These are phyloP conservation scores for Drosophila erecta DNA, from an alignment of 1,140 invertebrate genomes.

Conservation along the genomic window DNA sequence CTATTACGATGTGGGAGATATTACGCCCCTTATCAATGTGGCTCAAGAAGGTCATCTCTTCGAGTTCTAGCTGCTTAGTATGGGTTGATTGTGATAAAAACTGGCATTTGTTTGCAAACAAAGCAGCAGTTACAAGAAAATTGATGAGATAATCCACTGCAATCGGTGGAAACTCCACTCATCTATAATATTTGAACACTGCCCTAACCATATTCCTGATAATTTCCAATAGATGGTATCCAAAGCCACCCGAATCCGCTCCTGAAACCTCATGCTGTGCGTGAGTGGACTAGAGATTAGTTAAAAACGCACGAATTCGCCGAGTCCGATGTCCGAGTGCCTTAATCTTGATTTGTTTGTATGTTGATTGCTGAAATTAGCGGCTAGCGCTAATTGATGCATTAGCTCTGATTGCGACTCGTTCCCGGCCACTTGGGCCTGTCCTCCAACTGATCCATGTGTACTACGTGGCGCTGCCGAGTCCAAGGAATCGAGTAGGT, in stretches of 20 bases:
- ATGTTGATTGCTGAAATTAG: constrained; percentile 54
- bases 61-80: not conserved
- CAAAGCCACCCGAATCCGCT: constrained; percentile 1
- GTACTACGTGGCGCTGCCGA: constrained; percentile 14
- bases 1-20: not conserved
- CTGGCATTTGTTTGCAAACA: not conserved
- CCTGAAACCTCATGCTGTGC: constrained; percentile 36
- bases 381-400: constrained; percentile 46
- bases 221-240: not conserved
- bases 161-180: not conserved
- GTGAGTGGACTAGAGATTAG: constrained; percentile 40
- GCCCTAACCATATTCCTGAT: too few relatives aligned
- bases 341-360: constrained; percentile 53
- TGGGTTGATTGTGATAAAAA: not conserved
- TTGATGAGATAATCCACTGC: not conserved
- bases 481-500: not conserved
- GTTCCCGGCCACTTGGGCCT: constrained; percentile 19
- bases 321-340: constrained; percentile 33
- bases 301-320: constrained; percentile 32
- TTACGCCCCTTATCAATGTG: constrained; percentile 19
- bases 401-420: constrained; percentile 55
- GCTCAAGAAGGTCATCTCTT: constrained; percentile 13
- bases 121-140: not conserved
- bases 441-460: constrained; percentile 9
- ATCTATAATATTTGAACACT: too few relatives aligned